Percentiles rank a stretch among this genome's conserved stretches.
phyloP scores from a whole-genome alignment of 2,113 vertebrate species.

The zebrafish (Danio rerio) region GRCz12tu NC_133181.1:2597501-2598000 shows the following conservation, averaged over 20 bases:
- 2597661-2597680: background rate
- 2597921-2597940: background rate
- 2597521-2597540: background rate
- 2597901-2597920: conserved; percentile 4
- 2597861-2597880: background rate
- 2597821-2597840: conserved; percentile 26
- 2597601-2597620: background rate
- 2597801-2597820: conserved; percentile 12
- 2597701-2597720: background rate
- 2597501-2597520: conserved; percentile 4
- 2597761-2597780: conserved; percentile 17
- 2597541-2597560: background rate
- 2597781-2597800: conserved; percentile 22
- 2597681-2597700: conserved; percentile 3
- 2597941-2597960: background rate
- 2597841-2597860: conserved; percentile 10
- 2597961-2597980: background rate
- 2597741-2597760: conserved; percentile 19
- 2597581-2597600: background rate
- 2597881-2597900: background rate
- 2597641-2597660: background rate
- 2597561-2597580: background rate
- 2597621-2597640: background rate
- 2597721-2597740: background rate
- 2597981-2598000: background rate